A percentile compares a stretch with the other conserved stretches of the same genome.
Evolutionary conservation across 2,113 vertebrate species (phyloP).

Genomic region (Antechinus stuartii): DNA sequence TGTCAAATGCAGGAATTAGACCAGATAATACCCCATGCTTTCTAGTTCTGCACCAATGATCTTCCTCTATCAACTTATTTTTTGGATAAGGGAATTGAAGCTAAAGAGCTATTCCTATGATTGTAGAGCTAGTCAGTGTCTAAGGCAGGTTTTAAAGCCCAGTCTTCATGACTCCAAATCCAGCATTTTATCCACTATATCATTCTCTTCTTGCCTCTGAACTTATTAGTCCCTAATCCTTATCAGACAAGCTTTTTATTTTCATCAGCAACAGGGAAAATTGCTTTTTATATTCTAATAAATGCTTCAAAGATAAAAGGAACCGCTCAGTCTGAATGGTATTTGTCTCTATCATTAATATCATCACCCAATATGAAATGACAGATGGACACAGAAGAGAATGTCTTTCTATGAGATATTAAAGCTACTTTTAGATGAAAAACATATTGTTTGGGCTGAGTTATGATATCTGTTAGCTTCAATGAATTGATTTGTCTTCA

Average conservation of each 20-base stretch:
- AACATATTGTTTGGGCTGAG: background rate
- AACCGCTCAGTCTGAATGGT: background rate
- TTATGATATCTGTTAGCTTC: background rate
- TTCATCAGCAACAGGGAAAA: background rate
- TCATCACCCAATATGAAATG: background rate
- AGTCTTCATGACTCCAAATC: background rate
- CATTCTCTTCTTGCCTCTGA: background rate
- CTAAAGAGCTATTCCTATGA: background rate
- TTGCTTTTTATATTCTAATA: background rate
- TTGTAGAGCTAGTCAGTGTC: background rate
- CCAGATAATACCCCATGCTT: background rate
- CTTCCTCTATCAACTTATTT: background rate
- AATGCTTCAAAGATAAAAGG: background rate
- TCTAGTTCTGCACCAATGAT: background rate
- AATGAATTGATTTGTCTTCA: background rate
- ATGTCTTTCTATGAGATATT: background rate
- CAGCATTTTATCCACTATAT: background rate
- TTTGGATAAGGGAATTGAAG: background rate
- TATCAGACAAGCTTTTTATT: background rate
- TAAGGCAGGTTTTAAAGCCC: background rate
- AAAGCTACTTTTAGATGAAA: background rate
- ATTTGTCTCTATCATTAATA: background rate
- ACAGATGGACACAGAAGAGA: background rate
- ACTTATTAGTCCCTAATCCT: background rate
- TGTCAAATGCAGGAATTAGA: background rate